Conservation (phyloP, 1,140 invertebrate genomes). For the Caligus rogercresseyi region DNA sequence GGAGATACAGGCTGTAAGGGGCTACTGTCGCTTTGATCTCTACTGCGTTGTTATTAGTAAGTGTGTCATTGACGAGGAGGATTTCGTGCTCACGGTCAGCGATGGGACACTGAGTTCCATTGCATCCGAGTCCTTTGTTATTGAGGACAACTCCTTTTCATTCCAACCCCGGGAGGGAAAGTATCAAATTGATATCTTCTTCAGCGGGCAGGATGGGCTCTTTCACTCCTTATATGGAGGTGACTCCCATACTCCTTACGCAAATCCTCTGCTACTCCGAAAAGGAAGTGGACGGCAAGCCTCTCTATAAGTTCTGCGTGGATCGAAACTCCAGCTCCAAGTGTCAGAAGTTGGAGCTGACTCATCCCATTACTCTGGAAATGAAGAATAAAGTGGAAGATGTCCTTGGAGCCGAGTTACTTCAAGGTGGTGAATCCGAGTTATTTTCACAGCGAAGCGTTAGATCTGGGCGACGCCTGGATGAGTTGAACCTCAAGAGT, state of each 20-base stretch:
- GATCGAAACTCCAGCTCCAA: not conserved
- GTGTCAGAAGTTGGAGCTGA: not conserved
- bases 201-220: not conserved
- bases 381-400: not conserved
- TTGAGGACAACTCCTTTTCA: not conserved
- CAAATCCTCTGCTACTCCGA: not conserved
- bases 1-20: not conserved
- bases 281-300: not conserved
- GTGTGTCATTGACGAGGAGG: not conserved
- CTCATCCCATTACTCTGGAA: not conserved
- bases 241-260: not conserved
- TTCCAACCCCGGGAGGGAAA: not conserved
- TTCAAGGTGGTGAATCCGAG: not conserved
- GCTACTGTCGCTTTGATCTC: not conserved
- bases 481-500: not conserved
- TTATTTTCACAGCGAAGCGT: not conserved
- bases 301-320: not conserved
- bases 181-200: not conserved
- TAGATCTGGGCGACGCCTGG: not conserved
- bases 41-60: not conserved
- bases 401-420: not conserved
- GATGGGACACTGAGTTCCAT: not conserved
- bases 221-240: not conserved
- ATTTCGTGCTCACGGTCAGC: not conserved
- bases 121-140: not conserved